Evolutionary conservation across 2,888 invertebrate genomes (phyloP).

Genomic region (Theristus sp.): DNA sequence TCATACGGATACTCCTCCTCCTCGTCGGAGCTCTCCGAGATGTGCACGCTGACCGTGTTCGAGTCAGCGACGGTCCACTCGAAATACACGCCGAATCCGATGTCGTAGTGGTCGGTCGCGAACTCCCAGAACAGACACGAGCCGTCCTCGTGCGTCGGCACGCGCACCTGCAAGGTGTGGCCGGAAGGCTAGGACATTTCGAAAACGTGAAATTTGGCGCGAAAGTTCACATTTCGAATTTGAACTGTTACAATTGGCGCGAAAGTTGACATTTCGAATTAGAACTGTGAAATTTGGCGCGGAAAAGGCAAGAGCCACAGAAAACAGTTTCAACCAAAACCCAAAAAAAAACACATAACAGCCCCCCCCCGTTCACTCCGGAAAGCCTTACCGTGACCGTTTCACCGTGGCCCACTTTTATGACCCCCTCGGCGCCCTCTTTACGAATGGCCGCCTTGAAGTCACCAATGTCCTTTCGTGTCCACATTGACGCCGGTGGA

Average conservation of each 20-base stretch:
- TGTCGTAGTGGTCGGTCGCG: constrained; percentile 90
- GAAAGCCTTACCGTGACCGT: constrained; percentile 72
- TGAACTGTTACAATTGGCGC: no score
- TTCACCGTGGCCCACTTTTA: constrained; percentile 86
- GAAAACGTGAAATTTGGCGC: no score
- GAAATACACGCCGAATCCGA: constrained; percentile 84
- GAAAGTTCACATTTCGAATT: no score
- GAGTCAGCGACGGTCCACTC: constrained; percentile 58
- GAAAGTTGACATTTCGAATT: no score
- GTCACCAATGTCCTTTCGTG: constrained; percentile 60
- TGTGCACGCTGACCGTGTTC: constrained; percentile 72
- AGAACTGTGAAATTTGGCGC: no score
- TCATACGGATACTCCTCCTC: constrained; percentile 30
- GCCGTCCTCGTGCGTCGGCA: constrained; percentile 85
- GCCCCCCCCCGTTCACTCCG: no score
- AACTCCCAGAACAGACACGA: constrained; percentile 95
- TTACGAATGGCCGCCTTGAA: constrained; percentile 70
- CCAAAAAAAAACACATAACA: no score
- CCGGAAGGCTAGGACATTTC: no score
- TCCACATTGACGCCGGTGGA: constrained; percentile 77
- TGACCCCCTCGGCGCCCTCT: constrained; percentile 63
- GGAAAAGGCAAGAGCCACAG: no score
- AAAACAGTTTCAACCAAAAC: no score
- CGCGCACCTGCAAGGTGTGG: constrained; percentile 51
- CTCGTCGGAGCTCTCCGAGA: constrained; percentile 84